phyloP scores from a whole-genome alignment of 64 coral and sea anemone genomes.

The Montipora sp. region DNA sequence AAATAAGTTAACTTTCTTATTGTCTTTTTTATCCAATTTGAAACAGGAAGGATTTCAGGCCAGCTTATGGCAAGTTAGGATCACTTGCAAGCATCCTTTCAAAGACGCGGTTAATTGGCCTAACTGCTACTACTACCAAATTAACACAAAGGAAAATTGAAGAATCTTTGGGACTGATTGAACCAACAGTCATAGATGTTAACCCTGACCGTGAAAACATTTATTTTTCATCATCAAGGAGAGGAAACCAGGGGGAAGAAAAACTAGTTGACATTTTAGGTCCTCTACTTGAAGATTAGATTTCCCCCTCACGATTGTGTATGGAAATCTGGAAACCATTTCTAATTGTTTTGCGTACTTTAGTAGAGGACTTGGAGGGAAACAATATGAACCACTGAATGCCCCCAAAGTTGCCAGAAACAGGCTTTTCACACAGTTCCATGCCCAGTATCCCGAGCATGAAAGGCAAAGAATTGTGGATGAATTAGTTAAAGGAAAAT shows the following conservation, averaged over 20 bases:
- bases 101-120: constrained; percentile 15
- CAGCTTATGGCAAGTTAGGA: constrained; percentile 59
- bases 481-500: constrained; percentile 38
- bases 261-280: constrained; percentile 21
- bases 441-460: constrained; percentile 58
- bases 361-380: constrained; percentile 1
- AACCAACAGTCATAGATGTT: background rate
- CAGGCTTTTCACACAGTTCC: constrained; percentile 58
- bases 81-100: constrained; percentile 38
- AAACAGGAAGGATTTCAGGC: constrained; percentile 54
- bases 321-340: constrained; percentile 60
- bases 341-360: constrained; percentile 40
- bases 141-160: background rate
- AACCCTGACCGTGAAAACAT: constrained; percentile 29
- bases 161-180: constrained; percentile 2
- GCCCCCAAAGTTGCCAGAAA: constrained; percentile 12
- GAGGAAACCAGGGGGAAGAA: constrained; percentile 15
- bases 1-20: too few relatives aligned
- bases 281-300: constrained; percentile 12
- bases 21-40: background rate
- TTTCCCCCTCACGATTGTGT: constrained; percentile 41
- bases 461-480: constrained; percentile 40
- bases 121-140: constrained; percentile 66
- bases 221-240: constrained; percentile 38
- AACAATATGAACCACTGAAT: constrained; percentile 37